Percentiles rank a stretch among this genome's conserved stretches.
phyloP scores from a whole-genome alignment of 2,113 vertebrate species.

The Cyprinodon tularosa region DNA sequence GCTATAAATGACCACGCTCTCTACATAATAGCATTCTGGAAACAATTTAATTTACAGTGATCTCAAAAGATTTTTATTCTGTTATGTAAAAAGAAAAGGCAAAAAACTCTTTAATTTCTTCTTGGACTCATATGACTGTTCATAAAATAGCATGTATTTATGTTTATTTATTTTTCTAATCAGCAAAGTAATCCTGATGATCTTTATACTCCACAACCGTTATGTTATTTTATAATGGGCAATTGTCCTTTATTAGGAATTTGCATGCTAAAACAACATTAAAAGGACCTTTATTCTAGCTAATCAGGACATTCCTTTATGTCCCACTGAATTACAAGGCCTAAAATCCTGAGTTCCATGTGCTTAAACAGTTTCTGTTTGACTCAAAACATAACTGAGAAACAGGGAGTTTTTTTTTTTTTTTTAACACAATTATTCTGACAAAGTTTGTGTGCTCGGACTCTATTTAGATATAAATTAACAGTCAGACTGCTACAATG shows the following conservation, averaged over 20 bases:
- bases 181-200: neutral
- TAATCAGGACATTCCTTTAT: conserved; percentile 47
- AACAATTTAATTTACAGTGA: conserved; percentile 17
- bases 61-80: conserved; percentile 3
- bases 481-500: conserved; percentile 70
- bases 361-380: conserved; percentile 39
- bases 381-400: conserved; percentile 27
- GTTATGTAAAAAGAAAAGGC: neutral
- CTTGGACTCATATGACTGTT: neutral
- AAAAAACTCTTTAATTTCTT: neutral
- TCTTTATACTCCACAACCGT: neutral
- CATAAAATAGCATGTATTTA: neutral
- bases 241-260: neutral
- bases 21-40: neutral
- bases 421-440: conserved; percentile 41
- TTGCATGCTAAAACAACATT: conserved; percentile 22
- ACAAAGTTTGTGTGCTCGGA: conserved; percentile 70
- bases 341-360: conserved; percentile 56
- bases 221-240: neutral
- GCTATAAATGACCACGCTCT: neutral
- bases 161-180: neutral
- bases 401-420: conserved; percentile 33
- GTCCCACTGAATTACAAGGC: conserved; percentile 53
- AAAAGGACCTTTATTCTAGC: conserved; percentile 44
- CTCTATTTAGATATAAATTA: conserved; percentile 75